A percentile compares a stretch with the other conserved stretches of the same genome.
Evolutionary conservation across 1,140 invertebrate genomes (phyloP).

Genomic region (Brachionus rubens): DNA sequence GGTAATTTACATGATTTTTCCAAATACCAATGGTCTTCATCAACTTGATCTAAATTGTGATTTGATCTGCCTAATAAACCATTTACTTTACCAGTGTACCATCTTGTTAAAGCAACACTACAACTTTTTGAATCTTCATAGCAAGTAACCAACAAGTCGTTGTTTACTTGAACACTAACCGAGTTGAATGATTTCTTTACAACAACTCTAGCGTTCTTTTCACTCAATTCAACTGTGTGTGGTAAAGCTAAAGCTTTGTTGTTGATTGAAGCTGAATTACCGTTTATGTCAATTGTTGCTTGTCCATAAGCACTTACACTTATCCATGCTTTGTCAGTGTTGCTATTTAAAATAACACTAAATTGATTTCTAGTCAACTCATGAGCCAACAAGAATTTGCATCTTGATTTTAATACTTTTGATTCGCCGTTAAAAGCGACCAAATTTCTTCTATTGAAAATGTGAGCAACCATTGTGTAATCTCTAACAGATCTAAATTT

Average conservation of each 20-base stretch:
- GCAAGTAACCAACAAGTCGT: conserved; percentile 25
- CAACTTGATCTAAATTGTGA: background rate
- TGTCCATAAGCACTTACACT: conserved; percentile 21
- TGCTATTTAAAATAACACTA: conserved; percentile 24
- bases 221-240: background rate
- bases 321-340: background rate
- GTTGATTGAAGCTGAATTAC: background rate
- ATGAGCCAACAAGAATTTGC: conserved; percentile 23
- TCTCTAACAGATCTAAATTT: background rate
- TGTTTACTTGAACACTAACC: background rate
- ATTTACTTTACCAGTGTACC: conserved; percentile 42
- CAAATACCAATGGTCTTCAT: conserved; percentile 34
- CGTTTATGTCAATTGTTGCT: background rate
- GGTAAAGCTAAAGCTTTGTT: background rate
- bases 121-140: conserved; percentile 44
- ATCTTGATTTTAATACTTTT: background rate
- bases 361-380: conserved; percentile 27
- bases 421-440: conserved; percentile 21
- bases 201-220: background rate
- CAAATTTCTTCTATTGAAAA: conserved; percentile 37
- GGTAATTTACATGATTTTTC: background rate
- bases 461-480: background rate
- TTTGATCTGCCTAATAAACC: conserved; percentile 35
- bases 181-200: background rate
- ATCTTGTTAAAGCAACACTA: conserved; percentile 37